Evolutionary conservation across 2,797 vertebrate species (phyloP), one percentile per base, ranked within the genome.

Genomic region (Sebastes diploproa): DNA sequence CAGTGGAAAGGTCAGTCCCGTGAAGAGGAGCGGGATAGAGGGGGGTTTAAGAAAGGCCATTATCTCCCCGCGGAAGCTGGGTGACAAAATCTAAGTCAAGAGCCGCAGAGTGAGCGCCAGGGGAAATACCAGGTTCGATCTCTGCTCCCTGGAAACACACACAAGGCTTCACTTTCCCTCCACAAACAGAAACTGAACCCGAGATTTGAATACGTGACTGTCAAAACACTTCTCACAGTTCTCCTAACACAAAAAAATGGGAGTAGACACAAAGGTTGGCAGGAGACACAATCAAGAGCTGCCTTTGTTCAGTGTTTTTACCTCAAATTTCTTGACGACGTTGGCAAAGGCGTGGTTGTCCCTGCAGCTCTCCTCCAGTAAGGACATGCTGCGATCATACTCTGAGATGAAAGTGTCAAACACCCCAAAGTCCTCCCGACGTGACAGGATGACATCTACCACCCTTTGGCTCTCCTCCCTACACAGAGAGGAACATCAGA

Each of bases 391-490:
- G 90, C 92, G 96, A 81, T 99, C 98, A 67, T 98, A 99, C 86
- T 97, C 95, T 2, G 93, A 94, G 91, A 99, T 97, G 78, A 97
- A 98, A 61, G 95, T 88, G 23, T 95, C 95, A 46, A 98, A 98
- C 85, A 97, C 93, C 14, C 90, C 81, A 63, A 99, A 97, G 61
- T 94, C 95, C 52, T 96, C 95, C 67, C 92, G 95, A 50, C 90
- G 95, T 23, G 95, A 95, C 90, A 99, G 90, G 89, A 99, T 96
- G 86, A 98, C 88, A 71, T 97, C 97, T 2, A 97, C 97, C 76
- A 99, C 95, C 87, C 95, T 96, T 77, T 96, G 98, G 78, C 95
- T 96, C 84, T 96, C 96, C 62, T 99, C 97, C 98, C 98, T 99
- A 50, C 20, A 71, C 9, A 65, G 20, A 36, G 4, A 77, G 46